Percentiles rank a stretch among this genome's conserved stretches.
Conservation (phyloP, 92 coral and sea anemone genomes). For the Palythoa grandis region DNA sequence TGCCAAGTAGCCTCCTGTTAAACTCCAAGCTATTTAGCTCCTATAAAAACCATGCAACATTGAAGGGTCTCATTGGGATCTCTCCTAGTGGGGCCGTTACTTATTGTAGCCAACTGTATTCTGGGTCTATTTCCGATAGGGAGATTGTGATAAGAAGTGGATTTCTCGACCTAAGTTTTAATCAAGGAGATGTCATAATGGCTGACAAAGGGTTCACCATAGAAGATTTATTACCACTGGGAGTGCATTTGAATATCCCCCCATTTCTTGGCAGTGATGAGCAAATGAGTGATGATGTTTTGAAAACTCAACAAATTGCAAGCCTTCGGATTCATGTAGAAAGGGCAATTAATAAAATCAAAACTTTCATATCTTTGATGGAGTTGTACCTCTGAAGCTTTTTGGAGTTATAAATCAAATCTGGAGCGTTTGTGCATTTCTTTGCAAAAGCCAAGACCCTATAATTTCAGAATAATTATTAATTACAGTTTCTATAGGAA, state of each 20-base stretch:
- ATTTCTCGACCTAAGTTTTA: too few species aligned
- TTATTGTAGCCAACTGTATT: too few species aligned
- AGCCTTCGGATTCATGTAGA: constrained; percentile 3
- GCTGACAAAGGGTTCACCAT: too few species aligned
- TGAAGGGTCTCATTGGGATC: too few species aligned
- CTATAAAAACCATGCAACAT: too few species aligned
- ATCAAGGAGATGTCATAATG: too few species aligned
- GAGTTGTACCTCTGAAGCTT: constrained; percentile 14
- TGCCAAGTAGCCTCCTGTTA: too few species aligned
- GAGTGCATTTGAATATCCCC: not conserved
- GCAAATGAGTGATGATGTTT: constrained; percentile 2
- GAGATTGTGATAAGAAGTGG: too few species aligned
- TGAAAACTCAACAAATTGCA: not conserved
- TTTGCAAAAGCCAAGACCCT: not conserved
- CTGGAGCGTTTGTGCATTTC: constrained; percentile 5
- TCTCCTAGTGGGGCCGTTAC: too few species aligned
- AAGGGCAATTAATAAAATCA: constrained; percentile 5
- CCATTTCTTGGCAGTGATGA: constrained; percentile 8
- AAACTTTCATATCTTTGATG: constrained; percentile 1
- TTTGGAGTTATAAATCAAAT: constrained; percentile 1
- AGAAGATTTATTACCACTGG: too few species aligned
- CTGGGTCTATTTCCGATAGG: too few species aligned
- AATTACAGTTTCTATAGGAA: not conserved
- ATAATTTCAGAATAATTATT: constrained; percentile 7
- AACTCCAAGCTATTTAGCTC: too few species aligned